Evolutionary conservation across 2,113 vertebrate species (phyloP).

Genomic region (Calyptomena viridis): DNA sequence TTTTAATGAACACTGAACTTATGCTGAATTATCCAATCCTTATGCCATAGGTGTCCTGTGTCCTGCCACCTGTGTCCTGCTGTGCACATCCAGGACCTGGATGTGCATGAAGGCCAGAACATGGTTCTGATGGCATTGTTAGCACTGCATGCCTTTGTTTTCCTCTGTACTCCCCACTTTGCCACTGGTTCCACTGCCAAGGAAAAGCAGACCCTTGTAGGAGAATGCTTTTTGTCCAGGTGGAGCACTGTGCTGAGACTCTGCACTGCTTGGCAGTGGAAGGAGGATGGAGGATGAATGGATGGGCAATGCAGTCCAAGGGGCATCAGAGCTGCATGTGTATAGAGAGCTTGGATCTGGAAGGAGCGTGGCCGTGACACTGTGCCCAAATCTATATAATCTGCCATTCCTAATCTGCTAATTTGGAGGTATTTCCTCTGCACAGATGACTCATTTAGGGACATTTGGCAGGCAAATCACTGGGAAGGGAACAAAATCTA

Average conservation of each 20-base stretch:
- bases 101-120: background rate
- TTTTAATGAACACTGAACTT: background rate
- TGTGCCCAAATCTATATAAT: background rate
- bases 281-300: background rate
- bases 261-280: background rate
- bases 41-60: background rate
- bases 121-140: background rate
- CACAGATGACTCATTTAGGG: background rate
- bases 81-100: no score
- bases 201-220: background rate
- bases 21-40: no score
- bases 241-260: background rate
- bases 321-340: background rate
- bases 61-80: background rate
- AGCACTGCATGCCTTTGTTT: rapidly evolving
- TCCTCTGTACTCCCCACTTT: background rate
- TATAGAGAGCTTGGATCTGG: background rate
- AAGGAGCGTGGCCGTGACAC: background rate
- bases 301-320: background rate
- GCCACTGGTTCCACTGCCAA: background rate
- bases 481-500: background rate
- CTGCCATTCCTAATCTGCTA: background rate
- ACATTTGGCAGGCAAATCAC: background rate
- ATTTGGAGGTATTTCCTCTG: background rate
- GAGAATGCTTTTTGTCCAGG: background rate